A percentile compares a stretch with the other conserved stretches of the same genome.
Conservation (phyloP, 2,888 invertebrate species). For the Drosophila mimica region DNA sequence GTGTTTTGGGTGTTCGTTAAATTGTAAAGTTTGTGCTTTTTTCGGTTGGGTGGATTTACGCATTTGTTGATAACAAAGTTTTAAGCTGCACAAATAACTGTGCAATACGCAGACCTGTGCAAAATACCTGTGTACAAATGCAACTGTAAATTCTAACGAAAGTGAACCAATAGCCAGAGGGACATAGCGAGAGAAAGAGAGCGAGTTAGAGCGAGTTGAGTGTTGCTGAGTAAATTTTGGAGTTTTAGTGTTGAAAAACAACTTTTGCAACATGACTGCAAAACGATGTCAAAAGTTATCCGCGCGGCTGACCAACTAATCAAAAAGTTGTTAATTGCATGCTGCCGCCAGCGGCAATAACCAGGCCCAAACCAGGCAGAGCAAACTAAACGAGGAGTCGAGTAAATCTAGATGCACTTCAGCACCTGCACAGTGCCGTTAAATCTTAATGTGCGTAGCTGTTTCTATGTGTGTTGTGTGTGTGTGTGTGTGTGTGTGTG, state of each 20-base stretch:
- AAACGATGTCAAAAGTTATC: conserved; percentile 70
- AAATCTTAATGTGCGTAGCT: not conserved
- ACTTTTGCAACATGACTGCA: conserved; percentile 52
- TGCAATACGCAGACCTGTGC: conserved; percentile 38
- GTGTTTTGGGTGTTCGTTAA: conserved; percentile 44
- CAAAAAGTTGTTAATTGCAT: conserved; percentile 73
- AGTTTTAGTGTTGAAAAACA: conserved; percentile 48
- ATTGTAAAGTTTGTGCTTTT: conserved; percentile 67
- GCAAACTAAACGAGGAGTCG: not conserved
- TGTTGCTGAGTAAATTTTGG: conserved; percentile 51
- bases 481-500: conserved; percentile 1
- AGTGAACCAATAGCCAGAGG: conserved; percentile 28
- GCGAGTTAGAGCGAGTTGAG: conserved; percentile 1
- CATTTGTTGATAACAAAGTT: conserved; percentile 78
- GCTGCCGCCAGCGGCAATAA: conserved; percentile 66
- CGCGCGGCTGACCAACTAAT: conserved; percentile 74
- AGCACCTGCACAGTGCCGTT: conserved; percentile 2
- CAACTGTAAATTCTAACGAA: conserved; percentile 32
- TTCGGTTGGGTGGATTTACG: conserved; percentile 72
- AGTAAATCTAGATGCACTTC: conserved; percentile 2
- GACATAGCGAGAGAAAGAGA: not conserved
- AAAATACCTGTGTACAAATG: conserved; percentile 14
- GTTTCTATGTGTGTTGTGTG: not conserved
- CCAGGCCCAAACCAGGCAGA: conserved; percentile 10
- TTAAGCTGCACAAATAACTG: conserved; percentile 74